Base-by-base conservation (phyloP, 2,888 invertebrate species). In the Penaeus monodon region DNA sequence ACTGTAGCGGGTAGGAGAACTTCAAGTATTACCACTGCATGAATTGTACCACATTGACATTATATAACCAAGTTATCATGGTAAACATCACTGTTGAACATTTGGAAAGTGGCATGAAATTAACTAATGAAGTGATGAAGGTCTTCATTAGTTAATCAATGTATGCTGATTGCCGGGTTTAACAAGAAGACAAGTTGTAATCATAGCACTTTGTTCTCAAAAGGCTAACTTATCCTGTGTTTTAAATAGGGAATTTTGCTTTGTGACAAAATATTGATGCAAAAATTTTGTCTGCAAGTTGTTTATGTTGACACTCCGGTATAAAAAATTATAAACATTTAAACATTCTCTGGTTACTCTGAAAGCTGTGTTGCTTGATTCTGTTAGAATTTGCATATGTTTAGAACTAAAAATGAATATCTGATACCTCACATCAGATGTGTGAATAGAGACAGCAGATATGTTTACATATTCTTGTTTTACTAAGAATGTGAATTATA, bases 21-120 rank as follows among this genome's bases (percentile, higher is more conserved):
- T 88, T 77, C 49, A 88, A 88, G 88, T 88, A 88, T 88, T 88
- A 88, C 88, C 88, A 88, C 88, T 88, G 88, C 88, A 88, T 88
- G 88, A 84, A 84, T 80, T 81, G 81, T 88, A 84, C 84, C 84
- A 84, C 84, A 84, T 88, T 84, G 81, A 84, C 84, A 84, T 70
- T 88, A 88, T 81, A 80, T 84, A 88, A 64, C 77, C 74, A 84
- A 79, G 78, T 78, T 87, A 83, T 87, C 79, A 87, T 87, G 86
- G 86, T 87, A 87, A 87, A 87, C 79, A 79, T 85, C 77, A 79
- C 63, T 70, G 65, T 77, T 78, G 78, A 70, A 65, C 78, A 82
- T 79, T 87, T 76, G 74, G 66, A 33, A 73, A 68, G 68, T 17
- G 17, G n/a, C 29, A 70, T 70, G 27, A 27, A 29, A 70, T 27